Base-by-base conservation (phyloP, 2,113 vertebrate species). In the Cariama cristata region DNA sequence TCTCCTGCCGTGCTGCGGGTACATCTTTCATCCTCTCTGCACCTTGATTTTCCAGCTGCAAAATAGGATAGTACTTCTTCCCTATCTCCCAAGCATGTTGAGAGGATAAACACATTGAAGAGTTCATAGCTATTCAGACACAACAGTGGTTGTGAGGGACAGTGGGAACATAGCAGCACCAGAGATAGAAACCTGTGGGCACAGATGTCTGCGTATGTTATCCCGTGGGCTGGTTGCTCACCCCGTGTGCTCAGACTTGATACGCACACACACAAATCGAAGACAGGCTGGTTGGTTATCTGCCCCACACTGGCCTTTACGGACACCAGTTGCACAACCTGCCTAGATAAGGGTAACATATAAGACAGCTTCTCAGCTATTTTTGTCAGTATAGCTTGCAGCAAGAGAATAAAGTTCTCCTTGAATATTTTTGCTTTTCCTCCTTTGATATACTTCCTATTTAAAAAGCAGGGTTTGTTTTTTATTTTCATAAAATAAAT, bases 401-500 rank as follows among this genome's bases (percentile, higher is more conserved):
- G 45, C n/a, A 17, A 92, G 55, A 53, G 52, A 94, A 86, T 38
- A 24, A 95, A 96, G 53, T 69, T 58, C 69, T 92, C 40, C 77
- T 93, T 56, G 28, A 86, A 67, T 94, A 50, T 79, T 85, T 91
- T 94, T 96, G 68, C n/a, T 85, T 95, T 96, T 4, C 33, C 66
- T 38, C 27, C 11, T 20, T 91, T 91, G 92, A 96, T 96, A 59
- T 82, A 97, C 79, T 93, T 91, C 44, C 59, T 77, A n/a, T 64
- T 87, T 55, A 47, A 90, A 95, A 93, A 58, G 56, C 75, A 38
- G 79, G 56, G 21, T 52, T 71, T 81, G 20, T 47, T 77, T 68
- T 69, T 86, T 69, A 71, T 83, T 91, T 93, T 83, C 86, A 89
- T 88, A 90, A 97, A 96, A 97, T 97, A 98, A 96, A 97, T 98